Conservation (phyloP, 2,797 vertebrate species). For the Trichosurus vulpecula region DNA sequence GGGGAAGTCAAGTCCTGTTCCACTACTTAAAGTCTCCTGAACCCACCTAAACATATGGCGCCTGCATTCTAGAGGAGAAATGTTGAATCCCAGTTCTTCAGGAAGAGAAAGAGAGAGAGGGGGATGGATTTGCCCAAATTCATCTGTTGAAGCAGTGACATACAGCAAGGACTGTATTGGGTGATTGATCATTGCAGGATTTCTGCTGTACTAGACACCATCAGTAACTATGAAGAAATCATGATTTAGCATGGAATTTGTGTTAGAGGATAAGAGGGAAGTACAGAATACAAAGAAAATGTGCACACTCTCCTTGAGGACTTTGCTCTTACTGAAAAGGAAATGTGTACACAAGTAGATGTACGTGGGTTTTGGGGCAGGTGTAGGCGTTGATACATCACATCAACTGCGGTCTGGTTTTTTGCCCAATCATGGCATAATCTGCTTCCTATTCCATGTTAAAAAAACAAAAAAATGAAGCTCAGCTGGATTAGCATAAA, state of each 20-base stretch:
- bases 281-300: slow-evolving; percentile 4
- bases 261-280: neutral
- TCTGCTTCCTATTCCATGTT: neutral
- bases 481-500: neutral
- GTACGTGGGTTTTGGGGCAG: neutral
- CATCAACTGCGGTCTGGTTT: neutral
- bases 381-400: neutral
- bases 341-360: neutral
- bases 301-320: neutral
- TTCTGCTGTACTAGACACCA: neutral
- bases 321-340: neutral
- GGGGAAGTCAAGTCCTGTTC: neutral
- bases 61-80: neutral
- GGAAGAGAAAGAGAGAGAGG: slow-evolving; percentile 3
- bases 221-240: neutral
- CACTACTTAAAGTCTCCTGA: neutral
- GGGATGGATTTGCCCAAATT: neutral
- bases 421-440: slow-evolving; percentile 18
- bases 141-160: neutral
- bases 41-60: neutral
- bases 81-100: slow-evolving; percentile 20
- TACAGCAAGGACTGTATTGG: neutral
- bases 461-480: neutral
- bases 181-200: neutral
- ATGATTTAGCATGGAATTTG: neutral